These are phyloP conservation scores for Amphiprion percula DNA, from an alignment of 2,113 vertebrate species.

Conservation along the genomic window DNA sequence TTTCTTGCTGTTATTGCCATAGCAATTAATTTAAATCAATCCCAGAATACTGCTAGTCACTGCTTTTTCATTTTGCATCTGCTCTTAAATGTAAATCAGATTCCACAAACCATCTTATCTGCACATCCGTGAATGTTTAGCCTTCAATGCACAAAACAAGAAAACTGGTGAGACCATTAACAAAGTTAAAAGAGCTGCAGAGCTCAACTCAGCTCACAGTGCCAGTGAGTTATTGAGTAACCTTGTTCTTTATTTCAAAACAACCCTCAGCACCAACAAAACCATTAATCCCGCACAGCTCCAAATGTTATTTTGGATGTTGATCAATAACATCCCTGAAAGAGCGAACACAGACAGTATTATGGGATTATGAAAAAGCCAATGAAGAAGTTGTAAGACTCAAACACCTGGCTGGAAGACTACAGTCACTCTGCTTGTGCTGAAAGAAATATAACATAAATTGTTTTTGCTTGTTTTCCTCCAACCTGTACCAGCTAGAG, in stretches of 20 bases:
- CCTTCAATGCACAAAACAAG: not conserved
- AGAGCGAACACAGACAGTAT: conserved; percentile 28
- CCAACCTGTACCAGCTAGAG: not conserved
- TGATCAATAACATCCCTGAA: conserved; percentile 62
- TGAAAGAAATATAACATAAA: conserved; percentile 7
- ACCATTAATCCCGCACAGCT: conserved; percentile 48
- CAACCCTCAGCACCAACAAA: conserved; percentile 43
- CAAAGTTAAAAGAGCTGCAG: conserved; percentile 20
- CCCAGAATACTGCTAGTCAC: too few species aligned
- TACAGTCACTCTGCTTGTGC: not conserved
- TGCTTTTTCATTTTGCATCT: not conserved
- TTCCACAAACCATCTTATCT: not conserved
- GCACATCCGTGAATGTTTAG: not conserved
- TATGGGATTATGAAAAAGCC: conserved; percentile 36
- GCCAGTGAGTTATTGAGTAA: conserved; percentile 34
- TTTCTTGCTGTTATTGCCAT: too few species aligned
- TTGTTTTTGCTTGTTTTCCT: conserved; percentile 3
- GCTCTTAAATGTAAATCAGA: conserved; percentile 1
- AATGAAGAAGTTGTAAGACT: conserved; percentile 21
- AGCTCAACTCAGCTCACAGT: not conserved
- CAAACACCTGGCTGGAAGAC: conserved; percentile 6
- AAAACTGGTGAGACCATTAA: not conserved
- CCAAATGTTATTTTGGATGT: conserved; percentile 49
- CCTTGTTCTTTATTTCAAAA: conserved; percentile 49
- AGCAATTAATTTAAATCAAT: too few species aligned